phyloP scores from a whole-genome alignment of 2,797 vertebrate species.

The Anas acuta region DNA sequence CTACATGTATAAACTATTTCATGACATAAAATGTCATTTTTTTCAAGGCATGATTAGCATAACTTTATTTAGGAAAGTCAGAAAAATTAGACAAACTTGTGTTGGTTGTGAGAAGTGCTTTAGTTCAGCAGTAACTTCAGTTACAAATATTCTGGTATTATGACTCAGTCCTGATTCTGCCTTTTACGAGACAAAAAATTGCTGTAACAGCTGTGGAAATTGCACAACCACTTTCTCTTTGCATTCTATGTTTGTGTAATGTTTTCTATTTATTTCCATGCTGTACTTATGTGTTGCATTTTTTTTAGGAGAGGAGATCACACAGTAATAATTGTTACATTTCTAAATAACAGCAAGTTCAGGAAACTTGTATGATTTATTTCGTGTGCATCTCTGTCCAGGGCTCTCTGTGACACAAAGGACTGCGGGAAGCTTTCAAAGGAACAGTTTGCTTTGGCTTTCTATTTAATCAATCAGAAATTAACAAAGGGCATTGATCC shows the following conservation, averaged over 20 bases:
- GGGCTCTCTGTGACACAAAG: slow-evolving; percentile 96
- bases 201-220: neutral
- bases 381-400: slow-evolving; percentile 70
- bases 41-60: neutral
- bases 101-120: neutral
- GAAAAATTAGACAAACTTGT: neutral
- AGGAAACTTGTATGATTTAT: neutral
- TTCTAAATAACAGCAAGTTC: neutral
- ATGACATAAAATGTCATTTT: rapidly evolving
- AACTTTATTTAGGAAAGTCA: neutral
- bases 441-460: slow-evolving; percentile 96
- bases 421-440: slow-evolving; percentile 93
- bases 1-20: neutral
- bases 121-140: neutral
- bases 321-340: neutral
- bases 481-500: slow-evolving; percentile 91
- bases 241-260: neutral
- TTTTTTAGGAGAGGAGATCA: neutral
- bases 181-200: neutral
- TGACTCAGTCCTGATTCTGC: neutral
- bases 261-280: neutral
- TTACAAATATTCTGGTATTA: neutral
- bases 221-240: neutral
- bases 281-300: neutral
- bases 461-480: slow-evolving; percentile 96